These are phyloP conservation scores for Drosophila nannoptera DNA, from an alignment of 1,140 invertebrate species.

Conservation along the genomic window DNA sequence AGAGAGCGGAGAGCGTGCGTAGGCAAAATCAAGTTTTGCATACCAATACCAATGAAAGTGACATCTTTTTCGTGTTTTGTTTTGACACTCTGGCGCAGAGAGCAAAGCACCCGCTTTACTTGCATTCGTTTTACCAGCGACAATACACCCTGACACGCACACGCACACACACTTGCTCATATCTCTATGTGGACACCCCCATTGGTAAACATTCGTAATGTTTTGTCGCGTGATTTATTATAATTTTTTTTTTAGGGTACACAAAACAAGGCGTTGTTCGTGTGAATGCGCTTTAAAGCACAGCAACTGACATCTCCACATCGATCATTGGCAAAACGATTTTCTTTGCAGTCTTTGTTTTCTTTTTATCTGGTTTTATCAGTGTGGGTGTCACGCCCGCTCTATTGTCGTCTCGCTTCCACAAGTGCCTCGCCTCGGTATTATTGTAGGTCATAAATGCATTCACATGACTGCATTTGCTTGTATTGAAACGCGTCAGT, in stretches of 20 bases:
- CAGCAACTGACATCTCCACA: slow-evolving; percentile 6
- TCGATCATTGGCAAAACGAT: slow-evolving; percentile 10
- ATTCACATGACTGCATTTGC: slow-evolving; percentile 61
- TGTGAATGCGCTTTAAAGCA: neutral
- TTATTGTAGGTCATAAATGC: slow-evolving; percentile 73
- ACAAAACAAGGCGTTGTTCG: slow-evolving; percentile 26
- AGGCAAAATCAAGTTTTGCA: slow-evolving; percentile 58
- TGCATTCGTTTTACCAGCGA: slow-evolving; percentile 27
- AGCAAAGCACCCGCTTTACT: slow-evolving; percentile 10
- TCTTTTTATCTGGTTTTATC: neutral
- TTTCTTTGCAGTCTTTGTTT: slow-evolving; percentile 15
- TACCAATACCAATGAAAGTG: slow-evolving; percentile 36
- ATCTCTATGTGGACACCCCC: slow-evolving; percentile 12
- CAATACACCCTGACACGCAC: slow-evolving; percentile 43
- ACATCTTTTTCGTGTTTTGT: slow-evolving; percentile 30
- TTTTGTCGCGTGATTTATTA: slow-evolving; percentile 44
- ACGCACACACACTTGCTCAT: slow-evolving; percentile 3
- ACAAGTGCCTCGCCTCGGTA: slow-evolving; percentile 31
- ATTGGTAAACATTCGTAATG: slow-evolving; percentile 14
- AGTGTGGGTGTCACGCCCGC: slow-evolving; percentile 21
- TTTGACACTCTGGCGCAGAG: slow-evolving; percentile 21
- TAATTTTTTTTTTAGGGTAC: slow-evolving; percentile 6
- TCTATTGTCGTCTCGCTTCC: slow-evolving; percentile 38
- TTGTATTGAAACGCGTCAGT: slow-evolving; percentile 26
- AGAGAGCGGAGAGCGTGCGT: slow-evolving; percentile 40